Conservation (phyloP, 2,888 invertebrate genomes). For the Amphipyra tragopoginis region DNA sequence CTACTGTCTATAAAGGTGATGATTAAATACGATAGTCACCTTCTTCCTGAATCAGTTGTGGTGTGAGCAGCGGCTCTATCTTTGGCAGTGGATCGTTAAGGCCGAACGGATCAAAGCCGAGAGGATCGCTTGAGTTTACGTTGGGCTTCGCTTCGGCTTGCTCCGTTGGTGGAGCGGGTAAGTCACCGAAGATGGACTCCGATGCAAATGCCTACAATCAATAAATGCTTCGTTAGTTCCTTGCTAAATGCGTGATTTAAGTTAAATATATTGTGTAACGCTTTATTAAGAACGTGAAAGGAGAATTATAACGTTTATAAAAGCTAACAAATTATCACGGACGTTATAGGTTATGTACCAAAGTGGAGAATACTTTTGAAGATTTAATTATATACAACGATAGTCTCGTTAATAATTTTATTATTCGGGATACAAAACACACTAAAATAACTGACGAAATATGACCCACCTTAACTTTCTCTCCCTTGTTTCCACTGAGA, state of each 20-base stretch:
- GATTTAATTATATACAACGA: too few species aligned
- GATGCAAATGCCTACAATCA: conserved; percentile 71
- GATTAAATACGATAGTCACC: conserved; percentile 60
- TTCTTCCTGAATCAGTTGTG: conserved; percentile 76
- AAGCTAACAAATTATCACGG: too few species aligned
- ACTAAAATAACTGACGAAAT: too few species aligned
- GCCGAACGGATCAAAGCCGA: conserved; percentile 92
- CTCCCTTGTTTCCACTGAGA: conserved; percentile 72
- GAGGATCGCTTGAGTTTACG: conserved; percentile 70
- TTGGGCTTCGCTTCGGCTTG: conserved; percentile 53
- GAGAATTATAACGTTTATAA: too few species aligned
- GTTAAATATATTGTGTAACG: too few species aligned
- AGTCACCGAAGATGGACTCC: conserved; percentile 81
- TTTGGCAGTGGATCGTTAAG: conserved; percentile 84
- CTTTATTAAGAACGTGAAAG: too few species aligned
- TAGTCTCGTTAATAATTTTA: too few species aligned
- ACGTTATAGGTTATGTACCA: too few species aligned
- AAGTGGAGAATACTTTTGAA: too few species aligned
- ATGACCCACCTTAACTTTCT: conserved; percentile 66
- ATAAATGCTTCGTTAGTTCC: not conserved
- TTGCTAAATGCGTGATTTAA: not conserved
- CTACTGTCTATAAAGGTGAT: too few species aligned
- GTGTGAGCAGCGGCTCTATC: conserved; percentile 82
- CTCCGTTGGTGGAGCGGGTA: conserved; percentile 74
- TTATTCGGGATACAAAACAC: too few species aligned